A percentile compares a stretch with the other conserved stretches of the same genome.
Evolutionary conservation across 2,797 vertebrate species (phyloP).

Genomic region (Hoplostethus atlanticus): DNA sequence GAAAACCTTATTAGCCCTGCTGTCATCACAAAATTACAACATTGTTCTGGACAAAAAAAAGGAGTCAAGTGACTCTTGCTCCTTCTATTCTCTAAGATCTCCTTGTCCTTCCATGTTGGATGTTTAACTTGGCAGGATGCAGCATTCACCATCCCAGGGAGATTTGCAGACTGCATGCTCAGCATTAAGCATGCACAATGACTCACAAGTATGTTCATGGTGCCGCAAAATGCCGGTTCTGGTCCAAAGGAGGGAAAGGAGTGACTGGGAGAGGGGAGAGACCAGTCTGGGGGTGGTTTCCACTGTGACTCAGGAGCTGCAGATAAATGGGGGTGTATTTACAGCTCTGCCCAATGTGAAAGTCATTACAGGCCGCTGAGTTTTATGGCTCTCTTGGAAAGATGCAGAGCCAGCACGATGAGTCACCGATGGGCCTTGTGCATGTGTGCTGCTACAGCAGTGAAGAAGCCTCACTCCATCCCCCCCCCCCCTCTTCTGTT

Average conservation of each 20-base stretch:
- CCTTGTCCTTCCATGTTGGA: conserved; percentile 8
- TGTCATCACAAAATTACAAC: neutral
- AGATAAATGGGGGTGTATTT: conserved; percentile 46
- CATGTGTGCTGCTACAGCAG: conserved; percentile 60
- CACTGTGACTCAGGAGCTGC: conserved; percentile 54
- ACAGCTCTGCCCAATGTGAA: conserved; percentile 72
- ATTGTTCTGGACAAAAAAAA: neutral
- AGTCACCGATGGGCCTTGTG: conserved; percentile 67
- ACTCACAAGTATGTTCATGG: conserved; percentile 10
- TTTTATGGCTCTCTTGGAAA: conserved; percentile 77
- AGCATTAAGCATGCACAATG: conserved; percentile 27
- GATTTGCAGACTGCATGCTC: conserved; percentile 21
- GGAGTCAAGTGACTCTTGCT: neutral
- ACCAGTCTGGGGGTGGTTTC: conserved; percentile 45
- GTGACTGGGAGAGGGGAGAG: conserved; percentile 12
- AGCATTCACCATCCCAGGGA: neutral
- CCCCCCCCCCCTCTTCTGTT: conserved; percentile 52
- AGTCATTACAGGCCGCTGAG: conserved; percentile 69
- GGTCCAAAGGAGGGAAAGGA: conserved; percentile 22
- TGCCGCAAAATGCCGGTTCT: conserved; percentile 14
- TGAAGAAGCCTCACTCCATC: conserved; percentile 35
- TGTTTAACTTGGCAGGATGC: conserved; percentile 26
- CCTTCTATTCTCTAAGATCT: conserved; percentile 21
- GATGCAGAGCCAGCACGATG: conserved; percentile 70
- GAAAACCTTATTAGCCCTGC: neutral